Evolutionary conservation across 2,797 vertebrate genomes (phyloP), one percentile per base, ranked within the genome.

Genomic region (Podargus strigoides): DNA sequence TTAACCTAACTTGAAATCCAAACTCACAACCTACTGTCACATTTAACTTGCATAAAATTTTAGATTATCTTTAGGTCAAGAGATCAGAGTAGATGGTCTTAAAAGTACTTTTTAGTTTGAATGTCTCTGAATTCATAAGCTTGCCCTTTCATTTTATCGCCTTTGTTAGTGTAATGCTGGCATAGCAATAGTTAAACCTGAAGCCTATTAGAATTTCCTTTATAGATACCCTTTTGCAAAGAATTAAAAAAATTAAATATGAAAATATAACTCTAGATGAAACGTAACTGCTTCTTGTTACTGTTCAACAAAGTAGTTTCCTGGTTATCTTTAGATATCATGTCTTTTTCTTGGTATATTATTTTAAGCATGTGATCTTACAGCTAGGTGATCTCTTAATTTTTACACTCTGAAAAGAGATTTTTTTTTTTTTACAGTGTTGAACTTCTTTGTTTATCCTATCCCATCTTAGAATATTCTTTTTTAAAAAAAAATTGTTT

Each of bases 1-100:
- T 63, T 74, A 91, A 55, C 3, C 14, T 58, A 27, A 16, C 27
- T 89, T 90, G 42, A 92, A 89, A 92, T 77, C 12, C 62, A 59
- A 50, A 83, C 7, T 36, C 66, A 27, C 5, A 46, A 8, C 6
- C 10, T 66, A 16, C 19, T 74, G 9, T 58, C 13, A 22, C 10
- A 44, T 39, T 58, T 84, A 44, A 34, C 14, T 59, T 73, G 32
- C n/a, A 6, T 70, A 75, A 87, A 66, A 82, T 21, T 68, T 21
- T 68, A 75, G 44, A 20, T 75, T 56, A 27, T 68, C 41, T 64
- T 87, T 81, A 39, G 7, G 24, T 68, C 34, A 49, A 59, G 16
- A 86, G 7, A 50, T 56, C 20, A 75, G 41, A 64, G 11, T 26
- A 86, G 7, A 41, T 68, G 8, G 6, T 53, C 39, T 53, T 58